These are phyloP conservation scores for Nesoenas mayeri DNA, from an alignment of 2,113 vertebrate genomes.

Conservation along the genomic window DNA sequence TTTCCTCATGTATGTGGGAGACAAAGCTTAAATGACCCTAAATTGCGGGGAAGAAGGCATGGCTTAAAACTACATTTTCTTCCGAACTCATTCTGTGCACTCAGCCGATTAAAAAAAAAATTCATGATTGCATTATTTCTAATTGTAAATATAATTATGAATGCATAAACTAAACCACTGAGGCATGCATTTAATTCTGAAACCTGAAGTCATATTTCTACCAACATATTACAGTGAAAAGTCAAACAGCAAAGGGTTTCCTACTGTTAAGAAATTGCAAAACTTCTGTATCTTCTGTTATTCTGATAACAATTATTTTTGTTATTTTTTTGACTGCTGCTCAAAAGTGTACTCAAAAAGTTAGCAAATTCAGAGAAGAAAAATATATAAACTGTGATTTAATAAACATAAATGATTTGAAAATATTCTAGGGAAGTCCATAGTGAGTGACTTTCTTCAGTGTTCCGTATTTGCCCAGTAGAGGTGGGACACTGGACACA, in stretches of 20 bases:
- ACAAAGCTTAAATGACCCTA: background rate
- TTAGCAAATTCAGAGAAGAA: background rate
- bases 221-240: background rate
- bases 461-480: background rate
- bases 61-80: constrained; percentile 1
- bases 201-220: background rate
- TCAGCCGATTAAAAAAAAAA: background rate
- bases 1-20: background rate
- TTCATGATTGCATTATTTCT: constrained; percentile 9
- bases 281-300: background rate
- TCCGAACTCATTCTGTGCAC: background rate
- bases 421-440: background rate
- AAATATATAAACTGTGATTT: background rate
- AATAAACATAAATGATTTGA: background rate
- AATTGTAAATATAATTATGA: constrained; percentile 44
- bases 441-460: background rate
- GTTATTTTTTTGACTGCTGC: background rate
- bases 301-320: background rate
- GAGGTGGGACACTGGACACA: background rate
- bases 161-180: background rate
- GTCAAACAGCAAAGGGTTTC: background rate
- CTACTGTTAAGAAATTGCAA: background rate
- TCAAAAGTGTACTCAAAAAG: background rate
- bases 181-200: constrained; percentile 20
- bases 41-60: background rate